Evolutionary conservation across 2,113 vertebrate species (phyloP).

Genomic region (Gobius niger): DNA sequence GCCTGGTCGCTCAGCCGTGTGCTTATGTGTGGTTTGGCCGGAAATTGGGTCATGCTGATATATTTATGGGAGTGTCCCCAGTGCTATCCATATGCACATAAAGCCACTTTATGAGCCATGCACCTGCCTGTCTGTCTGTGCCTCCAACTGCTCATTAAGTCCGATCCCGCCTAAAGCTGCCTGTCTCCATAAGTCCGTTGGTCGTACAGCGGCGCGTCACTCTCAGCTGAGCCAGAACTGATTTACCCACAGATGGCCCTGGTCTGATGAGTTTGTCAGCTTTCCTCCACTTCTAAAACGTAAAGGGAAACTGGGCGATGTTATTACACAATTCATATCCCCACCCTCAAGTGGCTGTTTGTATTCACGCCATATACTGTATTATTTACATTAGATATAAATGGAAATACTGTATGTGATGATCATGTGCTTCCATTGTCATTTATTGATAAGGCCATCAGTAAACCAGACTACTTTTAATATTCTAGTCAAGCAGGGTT

Average conservation of each 20-base stretch:
- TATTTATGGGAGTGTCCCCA: conserved; percentile 43
- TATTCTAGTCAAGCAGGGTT: too few species aligned
- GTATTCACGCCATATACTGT: background rate
- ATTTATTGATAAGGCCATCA: background rate
- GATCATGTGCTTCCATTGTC: background rate
- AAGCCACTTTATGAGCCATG: conserved; percentile 52
- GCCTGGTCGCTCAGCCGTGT: conserved; percentile 48
- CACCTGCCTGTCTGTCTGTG: conserved; percentile 35
- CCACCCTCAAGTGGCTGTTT: conserved; percentile 10
- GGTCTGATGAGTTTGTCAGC: conserved; percentile 49
- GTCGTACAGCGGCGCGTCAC: conserved; percentile 20
- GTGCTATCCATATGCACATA: conserved; percentile 46
- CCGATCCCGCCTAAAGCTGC: conserved; percentile 40
- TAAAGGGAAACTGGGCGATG: conserved; percentile 42
- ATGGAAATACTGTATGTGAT: too few species aligned
- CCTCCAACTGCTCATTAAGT: conserved; percentile 35
- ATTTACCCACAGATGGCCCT: conserved; percentile 60
- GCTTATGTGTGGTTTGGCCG: conserved; percentile 51
- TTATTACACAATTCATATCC: conserved; percentile 45
- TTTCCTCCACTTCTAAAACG: conserved; percentile 35
- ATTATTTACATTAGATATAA: too few species aligned
- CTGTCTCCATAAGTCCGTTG: conserved; percentile 33
- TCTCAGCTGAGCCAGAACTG: conserved; percentile 50
- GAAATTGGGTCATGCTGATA: conserved; percentile 52
- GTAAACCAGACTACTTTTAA: too few species aligned